These are phyloP conservation scores for Poeciliopsis presidionis DNA, from an alignment of 2,797 vertebrate species.

Conservation along the genomic window DNA sequence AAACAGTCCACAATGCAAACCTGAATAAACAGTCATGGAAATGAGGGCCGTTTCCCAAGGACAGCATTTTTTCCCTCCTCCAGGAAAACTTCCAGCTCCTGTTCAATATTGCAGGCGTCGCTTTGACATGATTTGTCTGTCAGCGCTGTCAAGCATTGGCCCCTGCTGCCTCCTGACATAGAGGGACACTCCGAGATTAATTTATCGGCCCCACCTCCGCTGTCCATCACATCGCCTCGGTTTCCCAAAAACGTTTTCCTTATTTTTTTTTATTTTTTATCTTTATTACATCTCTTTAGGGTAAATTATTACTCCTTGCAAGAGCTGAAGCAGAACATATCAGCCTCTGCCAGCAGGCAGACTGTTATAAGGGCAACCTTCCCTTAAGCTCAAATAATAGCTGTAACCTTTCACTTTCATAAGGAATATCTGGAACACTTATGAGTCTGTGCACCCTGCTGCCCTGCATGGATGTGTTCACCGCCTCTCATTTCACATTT, in stretches of 20 bases:
- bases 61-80: conserved; percentile 46
- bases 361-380: conserved; percentile 10
- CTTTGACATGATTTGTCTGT: conserved; percentile 65
- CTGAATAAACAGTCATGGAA: conserved; percentile 35
- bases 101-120: conserved; percentile 59
- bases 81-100: conserved; percentile 29
- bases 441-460: background rate
- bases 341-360: background rate
- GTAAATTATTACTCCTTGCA: conserved; percentile 28
- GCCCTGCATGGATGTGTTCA: background rate
- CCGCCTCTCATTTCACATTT: background rate
- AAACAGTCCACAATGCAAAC: conserved; percentile 23
- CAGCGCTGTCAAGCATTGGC: conserved; percentile 56
- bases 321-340: background rate
- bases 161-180: conserved; percentile 47
- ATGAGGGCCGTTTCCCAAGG: conserved; percentile 28
- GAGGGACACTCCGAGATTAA: conserved; percentile 59
- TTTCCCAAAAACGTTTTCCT: background rate
- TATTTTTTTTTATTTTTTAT: background rate
- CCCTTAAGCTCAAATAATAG: conserved; percentile 16
- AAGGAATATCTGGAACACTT: conserved; percentile 18
- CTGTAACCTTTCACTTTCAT: conserved; percentile 16
- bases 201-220: conserved; percentile 47
- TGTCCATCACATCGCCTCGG: conserved; percentile 27
- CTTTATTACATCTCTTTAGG: conserved; percentile 31